Evolutionary conservation across 2,797 vertebrate genomes (phyloP), one percentile per base, ranked within the genome.

Genomic region (Eurystomus glaucurus): DNA sequence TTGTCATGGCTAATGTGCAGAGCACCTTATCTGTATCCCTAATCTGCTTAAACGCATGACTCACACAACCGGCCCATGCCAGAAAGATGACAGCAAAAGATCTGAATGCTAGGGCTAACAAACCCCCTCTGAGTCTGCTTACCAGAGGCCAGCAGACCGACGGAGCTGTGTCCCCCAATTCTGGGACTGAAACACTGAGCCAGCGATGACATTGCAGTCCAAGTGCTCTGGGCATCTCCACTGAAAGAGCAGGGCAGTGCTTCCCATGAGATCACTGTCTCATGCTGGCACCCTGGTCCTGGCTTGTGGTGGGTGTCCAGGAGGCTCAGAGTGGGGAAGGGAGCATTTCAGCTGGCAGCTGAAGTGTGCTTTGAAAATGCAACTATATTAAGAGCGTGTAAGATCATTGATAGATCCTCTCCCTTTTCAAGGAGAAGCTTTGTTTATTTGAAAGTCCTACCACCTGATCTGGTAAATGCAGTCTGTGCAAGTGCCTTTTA

Each of bases 21-120:
- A 85, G 84, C 61, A 72, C 78, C 64, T 85, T 93, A 92, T 96
- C 89, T 95, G 45, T 58, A 48, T 17, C 78, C 57, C 71, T 94
- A 93, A 97, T 95, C 94, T 91, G 51, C 17, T 95, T 96, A 97
- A 91, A 74, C 15, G 75, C 64, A 80, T 96, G 97, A 97, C 92
- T 97, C 96, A 94, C 72, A 51, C 57, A 28, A 28, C 77, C 64
- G 81, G 19, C 46, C 68, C 2, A 0, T 69, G 81, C 92, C 93
- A 85, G 68, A 69, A n/a, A n/a, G 81, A 85, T 96, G 93, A 96
- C 2, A 0, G 43, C 0, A 3, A 17, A 76, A 62, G 80, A 88
- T 65, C 33, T 93, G 85, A 90, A 76, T 52, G 74, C 85, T 43
- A 91, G 31, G 58, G 48, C 62, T 72, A 46, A 55, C 76, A 14